phyloP scores from a whole-genome alignment of 2,888 invertebrate species.

The Cantharis nigra region DNA sequence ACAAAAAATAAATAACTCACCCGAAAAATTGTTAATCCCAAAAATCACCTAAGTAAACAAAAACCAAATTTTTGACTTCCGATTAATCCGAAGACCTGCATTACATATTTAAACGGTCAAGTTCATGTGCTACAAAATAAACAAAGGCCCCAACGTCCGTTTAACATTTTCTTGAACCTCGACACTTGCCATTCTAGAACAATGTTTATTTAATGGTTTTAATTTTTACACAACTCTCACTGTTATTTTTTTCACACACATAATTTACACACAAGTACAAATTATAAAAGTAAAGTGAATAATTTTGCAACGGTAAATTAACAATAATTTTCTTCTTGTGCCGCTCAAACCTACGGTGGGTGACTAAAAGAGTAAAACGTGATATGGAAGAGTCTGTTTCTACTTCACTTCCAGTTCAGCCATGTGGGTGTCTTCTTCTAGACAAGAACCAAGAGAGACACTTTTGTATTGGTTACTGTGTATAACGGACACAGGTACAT shows the following conservation, averaged over 20 bases:
- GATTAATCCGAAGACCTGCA: neutral
- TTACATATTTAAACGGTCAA: conserved; percentile 4
- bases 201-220: neutral
- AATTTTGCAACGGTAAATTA: conserved; percentile 16
- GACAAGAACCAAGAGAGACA: conserved; percentile 1
- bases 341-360: conserved; percentile 9
- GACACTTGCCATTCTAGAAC: neutral
- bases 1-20: neutral
- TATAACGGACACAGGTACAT: conserved; percentile 38
- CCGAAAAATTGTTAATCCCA: neutral
- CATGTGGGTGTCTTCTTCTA: conserved; percentile 17
- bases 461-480: conserved; percentile 31
- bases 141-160: conserved; percentile 14
- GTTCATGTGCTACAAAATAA: conserved; percentile 13
- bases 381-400: conserved; percentile 10
- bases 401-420: conserved; percentile 5
- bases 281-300: conserved; percentile 10
- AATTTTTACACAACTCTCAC: neutral
- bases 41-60: neutral
- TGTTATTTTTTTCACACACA: conserved; percentile 5
- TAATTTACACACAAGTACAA: conserved; percentile 3
- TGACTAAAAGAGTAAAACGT: conserved; percentile 18
- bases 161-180: neutral
- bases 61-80: neutral
- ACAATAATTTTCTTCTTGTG: neutral